These are phyloP conservation scores for Vanacampus margaritifer DNA, from an alignment of 2,113 vertebrate genomes.

Conservation along the genomic window DNA sequence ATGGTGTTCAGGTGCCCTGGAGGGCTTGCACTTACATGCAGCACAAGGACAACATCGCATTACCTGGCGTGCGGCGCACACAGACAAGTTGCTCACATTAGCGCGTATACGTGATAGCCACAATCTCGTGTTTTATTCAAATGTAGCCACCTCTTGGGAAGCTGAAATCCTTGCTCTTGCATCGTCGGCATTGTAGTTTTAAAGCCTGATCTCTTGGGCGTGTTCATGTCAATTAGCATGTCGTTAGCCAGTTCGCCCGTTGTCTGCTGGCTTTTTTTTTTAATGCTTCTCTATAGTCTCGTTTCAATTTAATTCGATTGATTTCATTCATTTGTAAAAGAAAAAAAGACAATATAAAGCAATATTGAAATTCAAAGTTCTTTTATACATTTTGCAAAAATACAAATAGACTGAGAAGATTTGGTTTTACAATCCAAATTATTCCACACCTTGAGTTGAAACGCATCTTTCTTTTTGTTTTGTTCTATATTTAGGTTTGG, in stretches of 20 bases:
- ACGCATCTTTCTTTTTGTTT: too few species aligned
- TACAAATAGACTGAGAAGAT: too few species aligned
- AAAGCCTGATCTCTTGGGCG: constrained; percentile 7
- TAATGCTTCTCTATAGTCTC: constrained; percentile 5
- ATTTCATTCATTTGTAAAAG: too few species aligned
- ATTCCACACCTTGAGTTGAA: too few species aligned
- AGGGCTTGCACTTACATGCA: constrained; percentile 12
- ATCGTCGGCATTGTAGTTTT: constrained; percentile 12
- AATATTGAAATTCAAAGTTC: too few species aligned
- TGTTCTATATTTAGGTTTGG: too few species aligned
- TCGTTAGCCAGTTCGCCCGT: constrained; percentile 7
- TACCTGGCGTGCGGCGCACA: constrained; percentile 16
- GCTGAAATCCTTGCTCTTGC: neutral
- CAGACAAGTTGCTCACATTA: constrained; percentile 24
- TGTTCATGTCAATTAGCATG: constrained; percentile 12
- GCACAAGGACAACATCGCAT: constrained; percentile 28
- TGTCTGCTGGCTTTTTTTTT: constrained; percentile 6
- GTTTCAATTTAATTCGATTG: too few species aligned
- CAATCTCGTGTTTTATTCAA: constrained; percentile 41
- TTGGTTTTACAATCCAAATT: too few species aligned
- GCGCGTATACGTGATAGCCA: constrained; percentile 26
- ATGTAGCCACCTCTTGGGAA: constrained; percentile 26
- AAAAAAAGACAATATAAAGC: too few species aligned
- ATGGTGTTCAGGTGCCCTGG: constrained; percentile 3
- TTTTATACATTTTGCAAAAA: too few species aligned